Evolutionary conservation across 2,113 vertebrate genomes (phyloP), one percentile per base, ranked within the genome.

Genomic region (Gasterosteus nipponicus): DNA sequence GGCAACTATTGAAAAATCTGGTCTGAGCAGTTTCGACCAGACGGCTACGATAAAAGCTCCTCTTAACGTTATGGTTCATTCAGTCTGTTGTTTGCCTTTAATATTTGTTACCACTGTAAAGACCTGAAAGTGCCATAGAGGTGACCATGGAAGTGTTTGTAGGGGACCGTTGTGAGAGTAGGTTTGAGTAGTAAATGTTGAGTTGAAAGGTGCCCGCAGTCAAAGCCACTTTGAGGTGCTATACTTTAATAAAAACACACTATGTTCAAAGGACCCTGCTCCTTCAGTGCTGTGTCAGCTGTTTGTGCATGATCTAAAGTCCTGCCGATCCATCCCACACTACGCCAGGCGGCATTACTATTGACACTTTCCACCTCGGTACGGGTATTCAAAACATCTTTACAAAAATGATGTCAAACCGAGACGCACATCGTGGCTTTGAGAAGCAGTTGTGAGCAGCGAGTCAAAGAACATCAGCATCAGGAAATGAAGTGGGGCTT

Each of bases 41-140:
- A 77, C 77, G 10, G 44, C 51, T 53, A 0, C 7, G 47, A 72
- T 31, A 42, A 78, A 84, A 73, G 63, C 47, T 77, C 72, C 72
- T 82, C 70, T 44, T 46, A 18, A 65, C 66, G 41, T 77, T 65
- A 85, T 80, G 89, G 87, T 89, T 89, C 73, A 78, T 89, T 89
- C 73, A 78, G 53, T 85, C 77, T 86, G 84, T 86, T 82, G 68
- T 86, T 92, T 89, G 89, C 89, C 83, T 91, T 92, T 22, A 76
- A 75, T 81, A 73, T 73, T 83, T 86, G 78, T 90, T 80, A 85
- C 87, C 86, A 88, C 89, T 89, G 87, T 88, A 88, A 86, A 92
- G 89, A 90, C 84, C 87, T 87, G 89, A 87, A 91, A 90, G 93
- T 93, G 92, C 91, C 92, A 92, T 90, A 83, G 83, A 76, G 64